Evolutionary conservation across 2,797 vertebrate genomes (phyloP).

Genomic region (Odontamblyopus rebecca): DNA sequence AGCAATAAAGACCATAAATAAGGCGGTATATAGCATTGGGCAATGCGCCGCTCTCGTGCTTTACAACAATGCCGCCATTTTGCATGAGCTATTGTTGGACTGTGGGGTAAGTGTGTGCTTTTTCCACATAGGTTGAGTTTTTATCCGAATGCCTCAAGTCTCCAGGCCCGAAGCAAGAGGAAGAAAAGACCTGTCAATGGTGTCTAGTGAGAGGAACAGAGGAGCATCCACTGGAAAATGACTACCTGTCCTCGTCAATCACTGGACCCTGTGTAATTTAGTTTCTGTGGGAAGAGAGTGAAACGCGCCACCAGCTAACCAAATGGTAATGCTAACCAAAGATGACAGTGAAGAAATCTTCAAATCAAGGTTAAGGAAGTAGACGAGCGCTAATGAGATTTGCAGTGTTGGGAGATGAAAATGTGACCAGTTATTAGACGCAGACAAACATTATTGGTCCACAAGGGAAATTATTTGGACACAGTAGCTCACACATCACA

Average conservation of each 20-base stretch:
- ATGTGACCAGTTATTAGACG: background rate
- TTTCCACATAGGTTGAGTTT: background rate
- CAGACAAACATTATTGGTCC: too few species aligned
- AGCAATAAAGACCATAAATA: constrained; percentile 60
- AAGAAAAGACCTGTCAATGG: constrained; percentile 42
- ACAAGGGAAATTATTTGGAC: too few species aligned
- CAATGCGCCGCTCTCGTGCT: constrained; percentile 19
- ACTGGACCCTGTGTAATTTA: constrained; percentile 27
- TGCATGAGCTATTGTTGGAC: background rate
- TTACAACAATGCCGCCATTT: constrained; percentile 4
- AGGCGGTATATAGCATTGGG: constrained; percentile 28
- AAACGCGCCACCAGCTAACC: constrained; percentile 8
- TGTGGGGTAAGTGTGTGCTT: background rate
- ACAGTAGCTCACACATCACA: too few species aligned
- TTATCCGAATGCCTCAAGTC: constrained; percentile 37
- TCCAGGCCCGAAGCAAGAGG: constrained; percentile 34
- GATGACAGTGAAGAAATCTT: background rate
- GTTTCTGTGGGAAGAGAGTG: constrained; percentile 14
- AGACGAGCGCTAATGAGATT: background rate
- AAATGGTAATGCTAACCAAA: constrained; percentile 4
- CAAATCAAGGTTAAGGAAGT: background rate
- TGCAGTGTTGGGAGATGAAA: background rate
- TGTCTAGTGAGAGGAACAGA: constrained; percentile 30
- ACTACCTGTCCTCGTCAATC: constrained; percentile 49
- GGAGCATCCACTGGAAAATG: constrained; percentile 55